phyloP scores from a whole-genome alignment of 2,888 invertebrate genomes.

The Macaria notata region DNA sequence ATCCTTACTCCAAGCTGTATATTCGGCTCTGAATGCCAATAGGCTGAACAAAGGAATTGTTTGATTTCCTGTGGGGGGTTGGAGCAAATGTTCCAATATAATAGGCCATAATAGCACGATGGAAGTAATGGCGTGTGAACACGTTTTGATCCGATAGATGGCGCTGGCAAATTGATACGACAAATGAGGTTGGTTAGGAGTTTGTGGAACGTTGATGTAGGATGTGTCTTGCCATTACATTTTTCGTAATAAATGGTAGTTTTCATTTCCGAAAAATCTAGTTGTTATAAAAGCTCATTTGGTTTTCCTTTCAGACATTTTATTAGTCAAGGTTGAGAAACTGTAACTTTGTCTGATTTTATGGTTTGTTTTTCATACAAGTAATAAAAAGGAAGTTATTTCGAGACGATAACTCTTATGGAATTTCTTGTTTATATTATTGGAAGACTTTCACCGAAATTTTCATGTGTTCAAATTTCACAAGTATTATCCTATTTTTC shows the following conservation, averaged over 20 bases:
- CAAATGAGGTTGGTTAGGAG: too few species aligned
- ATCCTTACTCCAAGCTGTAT: too few species aligned
- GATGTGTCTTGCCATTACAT: too few species aligned
- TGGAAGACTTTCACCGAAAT: too few species aligned
- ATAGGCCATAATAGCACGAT: conserved; percentile 8
- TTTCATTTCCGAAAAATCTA: background rate
- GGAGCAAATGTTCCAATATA: conserved; percentile 18
- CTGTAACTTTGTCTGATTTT: conserved; percentile 5
- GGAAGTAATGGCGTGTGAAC: conserved; percentile 13
- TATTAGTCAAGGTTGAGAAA: conserved; percentile 1
- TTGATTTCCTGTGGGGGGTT: conserved; percentile 4
- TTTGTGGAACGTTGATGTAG: too few species aligned
- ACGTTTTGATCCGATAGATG: background rate
- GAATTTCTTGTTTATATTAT: background rate
- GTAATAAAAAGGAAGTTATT: conserved; percentile 5
- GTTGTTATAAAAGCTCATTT: conserved; percentile 3
- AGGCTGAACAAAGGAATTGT: conserved; percentile 15
- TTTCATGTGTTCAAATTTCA: too few species aligned
- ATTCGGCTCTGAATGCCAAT: conserved; percentile 7
- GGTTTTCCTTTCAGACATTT: conserved; percentile 9
- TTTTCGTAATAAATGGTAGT: too few species aligned
- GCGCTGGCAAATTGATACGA: too few species aligned
- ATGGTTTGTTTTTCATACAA: conserved; percentile 7
- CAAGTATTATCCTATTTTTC: too few species aligned
- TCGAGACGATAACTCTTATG: background rate